Conservation (phyloP, 2,888 invertebrate species). For the Mesorhabditis belari region DNA sequence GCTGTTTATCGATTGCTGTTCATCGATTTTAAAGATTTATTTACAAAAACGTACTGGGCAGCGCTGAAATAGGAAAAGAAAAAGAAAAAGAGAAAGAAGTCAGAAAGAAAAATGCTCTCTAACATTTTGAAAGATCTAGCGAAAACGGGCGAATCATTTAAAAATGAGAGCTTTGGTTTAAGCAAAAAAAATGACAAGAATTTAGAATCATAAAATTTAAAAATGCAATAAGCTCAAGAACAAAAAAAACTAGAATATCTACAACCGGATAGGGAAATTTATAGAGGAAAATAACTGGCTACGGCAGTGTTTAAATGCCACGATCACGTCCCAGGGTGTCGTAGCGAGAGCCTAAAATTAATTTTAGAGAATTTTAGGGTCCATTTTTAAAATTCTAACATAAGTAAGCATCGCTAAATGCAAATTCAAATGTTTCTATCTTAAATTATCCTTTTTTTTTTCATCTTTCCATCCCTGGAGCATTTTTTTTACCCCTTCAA, state of each 20-base stretch:
- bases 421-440: too few relatives aligned
- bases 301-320: constrained; percentile 3
- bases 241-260: not conserved
- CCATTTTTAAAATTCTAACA: too few relatives aligned
- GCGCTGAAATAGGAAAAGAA: not conserved
- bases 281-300: constrained; percentile 6
- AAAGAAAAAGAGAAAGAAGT: not conserved
- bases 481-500: too few relatives aligned
- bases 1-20: not conserved
- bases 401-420: too few relatives aligned
- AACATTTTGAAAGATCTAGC: not conserved
- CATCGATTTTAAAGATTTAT: not conserved
- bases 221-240: not conserved
- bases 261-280: not conserved
- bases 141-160: not conserved
- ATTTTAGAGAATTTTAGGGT: too few relatives aligned
- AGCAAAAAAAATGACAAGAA: not conserved
- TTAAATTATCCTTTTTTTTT: too few relatives aligned
- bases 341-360: constrained; percentile 18
- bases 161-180: too few relatives aligned
- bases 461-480: too few relatives aligned
- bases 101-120: not conserved
- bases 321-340: constrained; percentile 25
- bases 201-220: not conserved
- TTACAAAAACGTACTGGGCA: not conserved